Evolutionary conservation across 2,797 vertebrate species (phyloP).

Genomic region (Myotis vivesi): DNA sequence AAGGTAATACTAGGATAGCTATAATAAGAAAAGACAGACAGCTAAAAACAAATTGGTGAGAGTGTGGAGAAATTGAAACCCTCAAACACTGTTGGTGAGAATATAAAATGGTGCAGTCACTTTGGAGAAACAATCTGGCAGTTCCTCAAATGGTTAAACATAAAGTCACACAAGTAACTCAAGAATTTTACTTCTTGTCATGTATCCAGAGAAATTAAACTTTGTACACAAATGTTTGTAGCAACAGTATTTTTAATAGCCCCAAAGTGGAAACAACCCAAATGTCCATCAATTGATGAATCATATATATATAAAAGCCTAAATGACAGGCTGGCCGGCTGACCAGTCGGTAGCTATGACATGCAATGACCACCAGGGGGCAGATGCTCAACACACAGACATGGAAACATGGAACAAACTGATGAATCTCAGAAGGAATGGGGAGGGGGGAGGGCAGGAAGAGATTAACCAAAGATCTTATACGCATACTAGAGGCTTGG

Average conservation of each 20-base stretch:
- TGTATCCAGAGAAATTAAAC: not conserved
- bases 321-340: too few species aligned
- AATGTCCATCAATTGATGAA: not conserved
- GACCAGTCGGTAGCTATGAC: too few species aligned
- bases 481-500: too few species aligned
- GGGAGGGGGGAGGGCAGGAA: accelerated
- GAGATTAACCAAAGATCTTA: too few species aligned
- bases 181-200: not conserved
- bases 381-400: too few species aligned
- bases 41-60: not conserved
- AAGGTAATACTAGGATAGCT: not conserved
- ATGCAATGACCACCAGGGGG: too few species aligned
- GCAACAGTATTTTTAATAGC: not conserved
- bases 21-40: not conserved
- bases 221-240: not conserved
- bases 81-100: not conserved
- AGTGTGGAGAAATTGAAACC: not conserved
- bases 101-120: not conserved
- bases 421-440: too few species aligned
- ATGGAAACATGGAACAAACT: too few species aligned
- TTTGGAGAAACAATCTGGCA: not conserved
- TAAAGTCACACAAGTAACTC: not conserved
- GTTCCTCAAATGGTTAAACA: not conserved
- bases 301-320: too few species aligned
- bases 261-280: not conserved